Conservation (phyloP, 2,888 invertebrate species). For the Sclerodermus sp. region DNA sequence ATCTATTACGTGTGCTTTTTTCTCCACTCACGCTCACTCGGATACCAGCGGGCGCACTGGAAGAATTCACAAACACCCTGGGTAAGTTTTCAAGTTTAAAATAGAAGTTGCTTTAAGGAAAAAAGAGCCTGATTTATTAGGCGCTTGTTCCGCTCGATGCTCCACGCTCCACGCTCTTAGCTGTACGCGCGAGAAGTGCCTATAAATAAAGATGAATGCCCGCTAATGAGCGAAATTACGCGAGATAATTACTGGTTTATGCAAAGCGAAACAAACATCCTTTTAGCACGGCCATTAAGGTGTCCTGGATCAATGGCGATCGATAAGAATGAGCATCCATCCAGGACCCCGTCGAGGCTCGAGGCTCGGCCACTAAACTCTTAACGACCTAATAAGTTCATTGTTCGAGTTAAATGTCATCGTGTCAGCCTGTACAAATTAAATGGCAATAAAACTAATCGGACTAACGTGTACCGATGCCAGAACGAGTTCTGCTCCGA, state of each 20-base stretch:
- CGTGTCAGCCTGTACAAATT: neutral
- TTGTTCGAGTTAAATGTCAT: neutral
- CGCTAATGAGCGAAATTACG: too few relatives aligned
- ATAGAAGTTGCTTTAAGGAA: neutral
- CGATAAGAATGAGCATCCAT: too few relatives aligned
- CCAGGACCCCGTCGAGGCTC: neutral
- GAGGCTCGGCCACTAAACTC: neutral
- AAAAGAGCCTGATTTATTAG: neutral
- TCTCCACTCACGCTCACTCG: slow-evolving; percentile 25
- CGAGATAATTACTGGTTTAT: too few relatives aligned
- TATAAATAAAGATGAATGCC: too few relatives aligned
- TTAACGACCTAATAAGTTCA: neutral
- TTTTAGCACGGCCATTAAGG: too few relatives aligned
- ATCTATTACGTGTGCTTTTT: neutral
- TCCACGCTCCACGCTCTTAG: too few relatives aligned
- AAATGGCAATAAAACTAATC: slow-evolving; percentile 13
- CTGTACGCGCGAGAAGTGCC: too few relatives aligned
- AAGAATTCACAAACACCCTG: slow-evolving; percentile 52
- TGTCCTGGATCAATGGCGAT: too few relatives aligned
- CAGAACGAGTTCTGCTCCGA: neutral
- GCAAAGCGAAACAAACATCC: too few relatives aligned
- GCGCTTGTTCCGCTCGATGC: neutral
- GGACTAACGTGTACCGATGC: slow-evolving; percentile 21
- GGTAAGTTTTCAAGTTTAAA: slow-evolving; percentile 40
- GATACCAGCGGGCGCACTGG: slow-evolving; percentile 47